phyloP scores from a whole-genome alignment of 2,797 vertebrate genomes.

The Rhinogobio ventralis region DNA sequence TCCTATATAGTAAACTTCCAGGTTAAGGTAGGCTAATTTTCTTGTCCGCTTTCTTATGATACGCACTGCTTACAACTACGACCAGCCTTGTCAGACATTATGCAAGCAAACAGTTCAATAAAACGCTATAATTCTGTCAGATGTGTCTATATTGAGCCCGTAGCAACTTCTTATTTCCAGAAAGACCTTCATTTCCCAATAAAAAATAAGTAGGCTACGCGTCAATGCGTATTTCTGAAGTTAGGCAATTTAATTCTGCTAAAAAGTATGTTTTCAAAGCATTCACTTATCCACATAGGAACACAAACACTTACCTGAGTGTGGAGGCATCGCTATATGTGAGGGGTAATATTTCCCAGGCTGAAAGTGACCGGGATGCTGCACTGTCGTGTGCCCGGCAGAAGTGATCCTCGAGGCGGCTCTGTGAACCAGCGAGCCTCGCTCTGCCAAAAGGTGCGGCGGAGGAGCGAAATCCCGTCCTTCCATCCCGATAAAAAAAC shows the following conservation, averaged over 20 bases:
- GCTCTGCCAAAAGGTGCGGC: constrained; percentile 91
- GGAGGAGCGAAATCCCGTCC: constrained; percentile 94
- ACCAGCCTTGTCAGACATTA: constrained; percentile 39
- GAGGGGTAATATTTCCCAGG: constrained; percentile 92
- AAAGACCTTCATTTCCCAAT: constrained; percentile 65
- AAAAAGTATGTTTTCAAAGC: constrained; percentile 17
- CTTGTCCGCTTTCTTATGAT: constrained; percentile 15
- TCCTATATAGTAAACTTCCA: neutral
- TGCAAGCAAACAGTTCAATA: constrained; percentile 58
- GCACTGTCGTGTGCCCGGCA: constrained; percentile 84
- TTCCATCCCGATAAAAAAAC: constrained; percentile 85
- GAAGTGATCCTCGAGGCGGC: constrained; percentile 84
- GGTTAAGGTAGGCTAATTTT: constrained; percentile 11
- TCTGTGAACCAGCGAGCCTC: constrained; percentile 88
- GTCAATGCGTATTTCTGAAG: constrained; percentile 8
- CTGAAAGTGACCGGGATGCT: constrained; percentile 89
- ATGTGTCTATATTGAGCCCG: constrained; percentile 56
- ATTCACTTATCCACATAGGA: constrained; percentile 33
- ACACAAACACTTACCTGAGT: constrained; percentile 82
- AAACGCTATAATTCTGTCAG: constrained; percentile 55
- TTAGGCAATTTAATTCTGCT: constrained; percentile 6
- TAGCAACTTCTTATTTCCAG: constrained; percentile 59
- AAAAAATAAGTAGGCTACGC: constrained; percentile 57
- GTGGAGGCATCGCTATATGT: constrained; percentile 92
- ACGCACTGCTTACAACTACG: constrained; percentile 2